Evolutionary conservation across 2,888 invertebrate species (phyloP), one percentile per base, ranked within the genome.

Genomic region (Pristionchus fissidentatus): DNA sequence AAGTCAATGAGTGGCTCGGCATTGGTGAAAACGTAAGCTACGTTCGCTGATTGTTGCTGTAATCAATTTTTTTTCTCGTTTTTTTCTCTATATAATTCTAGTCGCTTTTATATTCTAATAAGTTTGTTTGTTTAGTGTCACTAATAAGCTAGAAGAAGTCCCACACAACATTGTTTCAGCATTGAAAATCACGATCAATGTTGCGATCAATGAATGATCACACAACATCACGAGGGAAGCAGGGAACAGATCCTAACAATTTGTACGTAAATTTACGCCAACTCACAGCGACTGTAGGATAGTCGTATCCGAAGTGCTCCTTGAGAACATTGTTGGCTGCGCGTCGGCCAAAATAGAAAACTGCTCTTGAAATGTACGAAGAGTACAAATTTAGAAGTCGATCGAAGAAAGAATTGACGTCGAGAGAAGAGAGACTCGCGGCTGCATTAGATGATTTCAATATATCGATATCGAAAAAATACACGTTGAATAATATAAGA

Each of bases 1-100:
- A 43, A 78, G 52, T 78, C 77, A 19, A 78, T 4, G 13, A 78
- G 77, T 1, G 77, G 52, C 22, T 78, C 77, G 52, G 77, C 32
- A 43, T 73, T 73, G 1, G 46, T 46, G 73, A 73, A 46, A 0
- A 46, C 46, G 46, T 73, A 73, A 3, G 73, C 73, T 41, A 46
- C 41, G 46, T 46, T 41, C 0, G 73, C 41, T 0, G 43, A 73
- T 73, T 46, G 41, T 15, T 73, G 43, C 73, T 73, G 73, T 0
- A 19, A 66, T 15, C 8, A 10, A 22, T 66, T 22, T 66, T 4
- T 2, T 22, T 22, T 19, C 13, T 19, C 0, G 15, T 38, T 22
- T 2, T 22, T 19, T 38, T 41, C 22, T 32, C 22, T 70, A 41
- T 3, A n/a, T n/a, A n/a, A n/a, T n/a, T n/a, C n/a, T n/a, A n/a